These are phyloP conservation scores for Sciaenops ocellatus DNA, from an alignment of 2,797 vertebrate genomes.

Conservation along the genomic window DNA sequence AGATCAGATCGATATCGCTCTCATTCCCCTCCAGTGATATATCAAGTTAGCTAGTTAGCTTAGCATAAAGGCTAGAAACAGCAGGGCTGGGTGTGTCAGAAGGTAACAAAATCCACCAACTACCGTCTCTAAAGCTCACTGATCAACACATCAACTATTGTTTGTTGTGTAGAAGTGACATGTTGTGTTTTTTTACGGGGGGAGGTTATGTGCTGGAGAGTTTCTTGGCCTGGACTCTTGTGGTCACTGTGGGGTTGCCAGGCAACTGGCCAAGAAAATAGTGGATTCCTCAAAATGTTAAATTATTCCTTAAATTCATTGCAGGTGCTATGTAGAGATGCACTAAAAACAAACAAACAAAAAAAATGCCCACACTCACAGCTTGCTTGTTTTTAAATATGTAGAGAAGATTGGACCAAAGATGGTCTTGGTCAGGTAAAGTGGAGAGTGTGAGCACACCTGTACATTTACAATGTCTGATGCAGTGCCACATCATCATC, in stretches of 20 bases:
- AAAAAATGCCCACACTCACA: no score
- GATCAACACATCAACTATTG: not conserved
- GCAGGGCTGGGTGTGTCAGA: not conserved
- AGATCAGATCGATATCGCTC: no score
- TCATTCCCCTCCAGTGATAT: not conserved
- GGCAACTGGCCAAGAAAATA: not conserved
- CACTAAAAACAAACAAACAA: no score
- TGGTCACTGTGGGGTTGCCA: not conserved
- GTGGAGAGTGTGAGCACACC: not conserved
- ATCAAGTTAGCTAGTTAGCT: not conserved
- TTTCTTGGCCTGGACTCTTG: not conserved
- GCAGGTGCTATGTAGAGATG: not conserved
- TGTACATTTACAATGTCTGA: not conserved
- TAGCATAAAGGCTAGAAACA: not conserved
- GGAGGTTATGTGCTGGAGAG: not conserved
- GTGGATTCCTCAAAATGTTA: constrained; percentile 4
- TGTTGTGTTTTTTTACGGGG: not conserved
- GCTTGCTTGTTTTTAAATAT: not conserved
- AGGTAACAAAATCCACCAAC: not conserved
- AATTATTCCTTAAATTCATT: not conserved
- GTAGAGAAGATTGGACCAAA: not conserved
- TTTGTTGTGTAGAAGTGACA: not conserved
- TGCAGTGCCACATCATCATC: not conserved
- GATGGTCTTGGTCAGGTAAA: not conserved
- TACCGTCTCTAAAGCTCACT: not conserved